These are phyloP conservation scores for Gymnocephalus cernua DNA, from an alignment of 2,113 vertebrate species.

Conservation along the genomic window DNA sequence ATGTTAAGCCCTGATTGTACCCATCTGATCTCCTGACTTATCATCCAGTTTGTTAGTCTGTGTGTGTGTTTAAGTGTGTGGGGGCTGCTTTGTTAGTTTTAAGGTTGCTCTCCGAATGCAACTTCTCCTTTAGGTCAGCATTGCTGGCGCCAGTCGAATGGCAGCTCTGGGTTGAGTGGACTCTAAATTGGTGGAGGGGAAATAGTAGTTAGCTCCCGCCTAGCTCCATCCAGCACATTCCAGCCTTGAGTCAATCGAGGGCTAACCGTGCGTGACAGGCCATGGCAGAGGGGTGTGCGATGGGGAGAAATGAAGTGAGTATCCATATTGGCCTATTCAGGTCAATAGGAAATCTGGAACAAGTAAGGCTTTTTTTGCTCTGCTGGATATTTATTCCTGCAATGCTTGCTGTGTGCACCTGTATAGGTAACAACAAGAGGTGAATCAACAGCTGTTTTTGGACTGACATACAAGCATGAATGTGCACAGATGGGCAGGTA, in stretches of 20 bases:
- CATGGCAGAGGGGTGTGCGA: constrained; percentile 25
- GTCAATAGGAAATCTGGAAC: constrained; percentile 68
- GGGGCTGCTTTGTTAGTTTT: not conserved
- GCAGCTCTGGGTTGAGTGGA: constrained; percentile 31
- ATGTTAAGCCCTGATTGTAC: not conserved
- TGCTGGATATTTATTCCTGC: constrained; percentile 36
- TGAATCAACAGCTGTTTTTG: constrained; percentile 1
- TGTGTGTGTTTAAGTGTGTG: not conserved
- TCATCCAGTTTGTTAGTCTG: not conserved
- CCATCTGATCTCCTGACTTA: not conserved
- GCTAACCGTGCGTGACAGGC: constrained; percentile 68
- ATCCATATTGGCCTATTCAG: constrained; percentile 58
- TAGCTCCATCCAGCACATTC: constrained; percentile 38
- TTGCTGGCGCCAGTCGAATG: constrained; percentile 21
- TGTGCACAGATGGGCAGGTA: not conserved
- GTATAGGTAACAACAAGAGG: constrained; percentile 7
- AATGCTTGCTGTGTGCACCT: not conserved
- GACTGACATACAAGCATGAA: not conserved
- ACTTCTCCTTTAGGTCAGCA: constrained; percentile 31
- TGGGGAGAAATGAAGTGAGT: constrained; percentile 45
- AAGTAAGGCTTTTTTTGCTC: constrained; percentile 53
- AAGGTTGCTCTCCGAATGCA: constrained; percentile 11
- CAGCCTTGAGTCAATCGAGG: constrained; percentile 53
- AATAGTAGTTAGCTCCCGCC: constrained; percentile 51
- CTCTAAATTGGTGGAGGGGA: constrained; percentile 50